Base-by-base conservation (phyloP, 2,797 vertebrate species). In the Notolabrus celidotus region DNA sequence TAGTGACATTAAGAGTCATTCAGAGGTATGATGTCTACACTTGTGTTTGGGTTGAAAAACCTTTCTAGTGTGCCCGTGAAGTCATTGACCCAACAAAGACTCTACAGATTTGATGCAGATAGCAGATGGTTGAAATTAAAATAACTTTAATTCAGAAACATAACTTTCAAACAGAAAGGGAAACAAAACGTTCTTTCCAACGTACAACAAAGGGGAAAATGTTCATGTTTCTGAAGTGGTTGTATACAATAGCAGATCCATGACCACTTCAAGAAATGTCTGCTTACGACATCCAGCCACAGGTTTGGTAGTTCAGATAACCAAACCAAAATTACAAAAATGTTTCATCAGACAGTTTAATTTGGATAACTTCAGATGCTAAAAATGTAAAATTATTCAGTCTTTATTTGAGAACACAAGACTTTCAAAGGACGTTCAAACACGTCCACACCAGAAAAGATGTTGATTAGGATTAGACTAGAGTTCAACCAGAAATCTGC, bases 1-100 rank as follows among this genome's bases (percentile, higher is more conserved):
- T 62, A 64, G 70, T 49, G 81, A 79, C 74, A 83, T 88, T 80
- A 83, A 14, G 15, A 77, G n/a, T n/a, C n/a, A n/a, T 25, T 27
- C 25, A 27, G 3, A 83, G 82, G 86, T 74, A 84, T 86, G 78
- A 80, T 77, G 88, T 87, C 83, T 80, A 52, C 69, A 73, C 63
- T 54, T 80, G 86, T 88, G 85, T 91, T 90, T 89, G 74, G 82
- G 64, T 86, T 88, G 68, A 74, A 61, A 82, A 86, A 79, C 41
- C 33, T 47, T 80, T 85, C 62, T 75, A 81, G 29, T 16, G 54
- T 72, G 66, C 61, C 60, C 79, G 80, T 85, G 74, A 61, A 62
- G 27, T 62, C 62, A 63, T 36, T 52, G 46, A 73, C 77, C 73
- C 84, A 90, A 83, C 81, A 85, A 46, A 74, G 74, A 43, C 66